A percentile compares a stretch with the other conserved stretches of the same genome.
phyloP scores from a whole-genome alignment of 1,140 invertebrate species.

The Chelonus insularis region DNA sequence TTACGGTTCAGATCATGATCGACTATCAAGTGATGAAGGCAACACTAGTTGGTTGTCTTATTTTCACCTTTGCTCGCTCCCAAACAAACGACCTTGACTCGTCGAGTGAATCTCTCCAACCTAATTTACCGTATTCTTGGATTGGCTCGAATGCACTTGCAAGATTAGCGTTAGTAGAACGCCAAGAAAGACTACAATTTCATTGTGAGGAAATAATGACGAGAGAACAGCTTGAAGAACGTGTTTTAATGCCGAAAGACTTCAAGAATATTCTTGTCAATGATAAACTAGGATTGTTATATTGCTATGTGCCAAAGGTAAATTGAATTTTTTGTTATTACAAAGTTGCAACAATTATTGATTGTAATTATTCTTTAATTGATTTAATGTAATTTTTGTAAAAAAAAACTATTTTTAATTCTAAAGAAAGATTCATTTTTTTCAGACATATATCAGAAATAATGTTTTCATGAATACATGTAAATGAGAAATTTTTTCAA shows the following conservation, averaged over 20 bases:
- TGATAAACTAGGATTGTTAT: constrained; percentile 78
- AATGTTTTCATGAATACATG: too few species aligned
- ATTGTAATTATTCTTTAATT: background rate
- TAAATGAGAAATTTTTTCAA: too few species aligned
- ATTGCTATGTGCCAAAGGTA: constrained; percentile 93
- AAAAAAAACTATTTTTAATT: too few species aligned
- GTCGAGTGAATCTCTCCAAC: background rate
- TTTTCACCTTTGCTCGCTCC: constrained; percentile 15
- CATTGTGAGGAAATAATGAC: constrained; percentile 65
- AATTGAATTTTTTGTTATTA: constrained; percentile 29
- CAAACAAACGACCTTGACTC: constrained; percentile 9
- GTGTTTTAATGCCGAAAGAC: constrained; percentile 57
- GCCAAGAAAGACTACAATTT: constrained; percentile 70
- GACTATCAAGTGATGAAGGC: background rate
- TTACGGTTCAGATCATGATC: too few species aligned
- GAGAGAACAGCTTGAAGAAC: constrained; percentile 29
- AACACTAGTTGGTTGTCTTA: constrained; percentile 20
- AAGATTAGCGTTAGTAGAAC: constrained; percentile 54
- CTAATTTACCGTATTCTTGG: constrained; percentile 40
- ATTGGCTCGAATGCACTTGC: constrained; percentile 49
- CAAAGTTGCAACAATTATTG: background rate
- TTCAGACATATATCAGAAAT: too few species aligned
- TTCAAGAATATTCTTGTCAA: constrained; percentile 80
- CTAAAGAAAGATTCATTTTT: too few species aligned
- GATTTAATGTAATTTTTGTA: too few species aligned